A percentile compares a stretch with the other conserved stretches of the same genome.
Conservation (phyloP, 2,888 invertebrate species). For the Oxyteleia sp. region DNA sequence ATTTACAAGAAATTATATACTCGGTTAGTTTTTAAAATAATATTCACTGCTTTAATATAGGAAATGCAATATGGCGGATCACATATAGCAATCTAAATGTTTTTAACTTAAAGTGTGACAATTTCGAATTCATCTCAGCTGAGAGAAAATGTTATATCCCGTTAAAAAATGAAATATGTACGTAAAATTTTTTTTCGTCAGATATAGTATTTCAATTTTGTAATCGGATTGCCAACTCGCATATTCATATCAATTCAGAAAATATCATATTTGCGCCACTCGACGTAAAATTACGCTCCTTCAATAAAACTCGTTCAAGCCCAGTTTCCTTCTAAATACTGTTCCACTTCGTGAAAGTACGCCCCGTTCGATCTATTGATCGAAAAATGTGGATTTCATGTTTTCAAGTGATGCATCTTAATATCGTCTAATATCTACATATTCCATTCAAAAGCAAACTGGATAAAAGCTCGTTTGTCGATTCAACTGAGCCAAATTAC, state of each 20-base stretch:
- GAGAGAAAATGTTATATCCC: no score
- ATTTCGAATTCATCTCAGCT: no score
- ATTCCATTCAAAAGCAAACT: slow-evolving; percentile 67
- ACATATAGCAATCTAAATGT: no score
- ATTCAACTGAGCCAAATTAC: slow-evolving; percentile 81
- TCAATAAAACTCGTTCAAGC: slow-evolving; percentile 45
- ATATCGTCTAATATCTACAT: slow-evolving; percentile 70
- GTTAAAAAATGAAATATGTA: no score
- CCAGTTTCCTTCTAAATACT: slow-evolving; percentile 46
- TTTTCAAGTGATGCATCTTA: slow-evolving; percentile 70
- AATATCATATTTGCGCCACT: slow-evolving; percentile 43
- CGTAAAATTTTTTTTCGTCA: no score
- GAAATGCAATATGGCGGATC: no score
- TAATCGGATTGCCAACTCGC: slow-evolving; percentile 9
- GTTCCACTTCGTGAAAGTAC: slow-evolving; percentile 34
- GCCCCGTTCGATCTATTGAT: slow-evolving; percentile 51
- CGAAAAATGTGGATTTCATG: slow-evolving; percentile 61
- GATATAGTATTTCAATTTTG: slow-evolving; percentile 6
- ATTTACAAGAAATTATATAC: no score
- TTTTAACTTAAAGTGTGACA: no score
- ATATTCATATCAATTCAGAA: slow-evolving; percentile 42
- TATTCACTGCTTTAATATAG: no score
- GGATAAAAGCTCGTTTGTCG: slow-evolving; percentile 77
- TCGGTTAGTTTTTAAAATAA: no score
- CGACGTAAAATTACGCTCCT: slow-evolving; percentile 37